These are phyloP conservation scores for Hesperia comma DNA, from an alignment of 2,888 invertebrate genomes.

Conservation along the genomic window DNA sequence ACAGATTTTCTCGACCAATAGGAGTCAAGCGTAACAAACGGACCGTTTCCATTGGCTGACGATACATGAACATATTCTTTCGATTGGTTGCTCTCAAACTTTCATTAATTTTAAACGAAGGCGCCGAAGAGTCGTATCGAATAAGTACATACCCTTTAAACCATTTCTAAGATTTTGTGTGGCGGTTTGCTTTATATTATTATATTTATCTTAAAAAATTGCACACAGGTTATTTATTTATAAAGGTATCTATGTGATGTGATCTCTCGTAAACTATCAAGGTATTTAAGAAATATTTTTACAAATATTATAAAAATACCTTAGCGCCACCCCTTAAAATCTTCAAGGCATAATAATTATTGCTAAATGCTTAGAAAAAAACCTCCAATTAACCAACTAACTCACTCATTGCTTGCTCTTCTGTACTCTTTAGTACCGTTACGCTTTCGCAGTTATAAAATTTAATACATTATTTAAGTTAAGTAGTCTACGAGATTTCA, in stretches of 20 bases:
- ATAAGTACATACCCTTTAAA: constrained; percentile 10
- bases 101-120: constrained; percentile 8
- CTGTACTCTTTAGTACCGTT: constrained; percentile 26
- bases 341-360: constrained; percentile 10
- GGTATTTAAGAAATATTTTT: constrained; percentile 13
- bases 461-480: constrained; percentile 23
- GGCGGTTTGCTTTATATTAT: not conserved
- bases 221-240: not conserved
- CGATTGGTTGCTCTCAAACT: constrained; percentile 8
- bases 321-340: not conserved
- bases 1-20: constrained; percentile 39
- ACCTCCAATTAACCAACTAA: constrained; percentile 17
- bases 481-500: constrained; percentile 29
- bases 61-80: not conserved
- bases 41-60: constrained; percentile 25
- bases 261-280: not conserved
- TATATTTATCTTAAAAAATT: constrained; percentile 4
- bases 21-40: constrained; percentile 28
- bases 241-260: too few relatives aligned
- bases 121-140: constrained; percentile 1
- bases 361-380: constrained; percentile 28
- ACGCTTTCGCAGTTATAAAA: constrained; percentile 15
- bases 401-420: constrained; percentile 17
- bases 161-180: not conserved
- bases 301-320: constrained; percentile 8